A percentile compares a stretch with the other conserved stretches of the same genome.
These are phyloP conservation scores for Gymnosoma rotundatum DNA, from an alignment of 2,888 invertebrate species.

Conservation along the genomic window DNA sequence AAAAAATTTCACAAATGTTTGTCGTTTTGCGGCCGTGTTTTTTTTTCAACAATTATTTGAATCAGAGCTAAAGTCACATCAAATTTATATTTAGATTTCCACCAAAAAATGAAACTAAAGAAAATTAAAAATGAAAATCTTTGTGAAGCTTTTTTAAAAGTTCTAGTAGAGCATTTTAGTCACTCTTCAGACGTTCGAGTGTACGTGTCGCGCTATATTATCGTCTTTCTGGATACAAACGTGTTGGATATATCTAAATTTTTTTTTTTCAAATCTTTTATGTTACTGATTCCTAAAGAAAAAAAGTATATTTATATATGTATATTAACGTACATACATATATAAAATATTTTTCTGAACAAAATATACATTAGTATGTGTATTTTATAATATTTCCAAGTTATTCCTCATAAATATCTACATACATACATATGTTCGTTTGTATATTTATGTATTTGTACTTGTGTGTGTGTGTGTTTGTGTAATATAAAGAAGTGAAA, in stretches of 20 bases:
- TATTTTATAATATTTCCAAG: conserved; percentile 1
- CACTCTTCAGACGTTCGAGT: conserved; percentile 78
- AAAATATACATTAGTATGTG: conserved; percentile 11
- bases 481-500: conserved; percentile 33
- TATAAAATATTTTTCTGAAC: conserved; percentile 43
- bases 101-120: conserved; percentile 52
- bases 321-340: conserved; percentile 5
- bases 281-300: conserved; percentile 28
- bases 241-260: conserved; percentile 69
- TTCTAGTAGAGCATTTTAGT: conserved; percentile 74
- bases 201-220: conserved; percentile 78
- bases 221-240: conserved; percentile 58
- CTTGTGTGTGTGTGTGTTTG: conserved; percentile 15
- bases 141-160: conserved; percentile 65
- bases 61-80: conserved; percentile 65
- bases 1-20: conserved; percentile 32
- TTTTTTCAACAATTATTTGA: conserved; percentile 53
- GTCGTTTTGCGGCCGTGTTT: conserved; percentile 44
- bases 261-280: conserved; percentile 49
- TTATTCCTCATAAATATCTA: conserved; percentile 2
- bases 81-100: conserved; percentile 69
- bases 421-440: conserved; percentile 27
- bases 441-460: conserved; percentile 43
- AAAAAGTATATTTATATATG: background rate
- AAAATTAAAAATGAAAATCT: conserved; percentile 45